Base-by-base conservation (phyloP, 2,888 invertebrate genomes). In the Ypsolopha sequella region DNA sequence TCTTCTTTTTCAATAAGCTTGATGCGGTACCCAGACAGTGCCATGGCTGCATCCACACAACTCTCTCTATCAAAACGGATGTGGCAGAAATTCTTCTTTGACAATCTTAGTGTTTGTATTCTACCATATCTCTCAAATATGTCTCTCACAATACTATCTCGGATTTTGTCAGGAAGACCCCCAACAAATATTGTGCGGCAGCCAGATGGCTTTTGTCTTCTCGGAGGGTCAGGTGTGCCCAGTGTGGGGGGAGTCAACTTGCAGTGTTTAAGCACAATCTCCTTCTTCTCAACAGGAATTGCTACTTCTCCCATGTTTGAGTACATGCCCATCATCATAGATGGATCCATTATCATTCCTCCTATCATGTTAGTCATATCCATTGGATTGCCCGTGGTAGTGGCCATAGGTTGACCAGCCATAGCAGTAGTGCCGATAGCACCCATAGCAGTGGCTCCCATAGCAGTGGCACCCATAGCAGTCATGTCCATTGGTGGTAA, bases 31-130 rank as follows among this genome's bases (percentile, higher is more conserved):
- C 95, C 95, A 49, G 96, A 96, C 54, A 97, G 78, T 68, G 91
- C 92, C 68, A 98, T 93, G 6, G 97, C 96, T 51, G 93, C 91
- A 77, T 97, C 97, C 0, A 97, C 96, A 62, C 93, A 94, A 41
- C 89, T 89, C 72, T 97, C 96, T 62, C 91, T 90, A 49, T 94
- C 93, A 84, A 95, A 98, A 55, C 98, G 90, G 68, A 98, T 95
- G 68, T 98, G 98, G 66, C 97, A 97, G 75, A 97, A 98, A 73
- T 96, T 97, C 76, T 98, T 98, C 75, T 96, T 97, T 51, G 96
- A 97, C 66, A 97, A 87, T 55, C 97, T 89, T 36, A 98, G 80
- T 1, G 95, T 96, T 7, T 94, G 92, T 59, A 98, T 97, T 73
- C 95, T 93, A 0, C 98, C 97, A 65, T 78, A 87, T 45, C 91